Evolutionary conservation across 2,113 vertebrate genomes (phyloP).

Genomic region (Ctenomys sociabilis): DNA sequence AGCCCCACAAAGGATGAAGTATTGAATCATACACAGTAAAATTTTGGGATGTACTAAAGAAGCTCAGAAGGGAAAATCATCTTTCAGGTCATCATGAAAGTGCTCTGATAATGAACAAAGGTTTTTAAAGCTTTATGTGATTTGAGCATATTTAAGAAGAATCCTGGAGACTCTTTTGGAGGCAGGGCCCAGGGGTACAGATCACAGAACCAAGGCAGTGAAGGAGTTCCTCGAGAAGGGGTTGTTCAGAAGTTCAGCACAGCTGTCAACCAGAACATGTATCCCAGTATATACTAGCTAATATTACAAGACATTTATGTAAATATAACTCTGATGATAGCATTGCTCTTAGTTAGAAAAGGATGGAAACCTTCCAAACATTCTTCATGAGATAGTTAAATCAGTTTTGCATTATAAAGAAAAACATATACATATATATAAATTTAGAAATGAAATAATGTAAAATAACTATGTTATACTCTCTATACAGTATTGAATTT

Average conservation of each 20-base stretch:
- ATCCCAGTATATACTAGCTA: neutral
- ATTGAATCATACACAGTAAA: neutral
- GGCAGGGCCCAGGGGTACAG: neutral
- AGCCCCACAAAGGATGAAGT: neutral
- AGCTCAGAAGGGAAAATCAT: neutral
- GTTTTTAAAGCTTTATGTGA: neutral
- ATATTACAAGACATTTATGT: neutral
- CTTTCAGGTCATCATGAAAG: neutral
- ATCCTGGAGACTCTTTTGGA: neutral
- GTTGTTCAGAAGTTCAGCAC: neutral
- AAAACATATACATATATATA: neutral
- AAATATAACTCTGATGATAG: neutral
- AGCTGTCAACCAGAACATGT: neutral
- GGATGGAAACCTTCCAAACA: neutral
- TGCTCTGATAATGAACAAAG: neutral
- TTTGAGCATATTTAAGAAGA: neutral
- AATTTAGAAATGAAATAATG: neutral
- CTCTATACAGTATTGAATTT: neutral
- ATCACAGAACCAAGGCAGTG: neutral
- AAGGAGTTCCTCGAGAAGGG: rapidly evolving
- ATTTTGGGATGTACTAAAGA: neutral
- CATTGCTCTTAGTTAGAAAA: neutral
- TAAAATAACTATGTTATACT: neutral
- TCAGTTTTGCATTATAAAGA: neutral
- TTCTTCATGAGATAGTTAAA: neutral